These are phyloP conservation scores for Scaptomyza graminum DNA, from an alignment of 1,140 invertebrate species.

Conservation along the genomic window DNA sequence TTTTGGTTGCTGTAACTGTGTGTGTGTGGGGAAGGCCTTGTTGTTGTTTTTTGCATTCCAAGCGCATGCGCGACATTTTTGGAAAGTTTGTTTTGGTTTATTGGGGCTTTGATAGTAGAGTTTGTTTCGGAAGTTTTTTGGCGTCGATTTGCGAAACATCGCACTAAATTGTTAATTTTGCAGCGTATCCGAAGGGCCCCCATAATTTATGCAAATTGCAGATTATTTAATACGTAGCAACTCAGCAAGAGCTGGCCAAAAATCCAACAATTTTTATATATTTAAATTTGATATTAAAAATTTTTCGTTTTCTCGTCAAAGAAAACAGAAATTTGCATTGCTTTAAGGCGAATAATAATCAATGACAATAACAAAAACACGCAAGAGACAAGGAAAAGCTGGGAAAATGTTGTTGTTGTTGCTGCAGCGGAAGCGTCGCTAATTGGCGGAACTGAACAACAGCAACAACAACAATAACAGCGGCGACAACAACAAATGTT, in stretches of 20 bases:
- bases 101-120: conserved; percentile 3
- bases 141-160: conserved; percentile 75
- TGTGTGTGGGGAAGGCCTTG: background rate
- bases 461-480: conserved; percentile 44
- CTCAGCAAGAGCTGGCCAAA: conserved; percentile 8
- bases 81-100: conserved; percentile 54
- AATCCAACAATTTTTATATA: conserved; percentile 31
- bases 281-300: conserved; percentile 7
- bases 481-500: conserved; percentile 64
- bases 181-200: conserved; percentile 66
- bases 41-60: conserved; percentile 56
- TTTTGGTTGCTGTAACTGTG: background rate
- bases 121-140: conserved; percentile 63
- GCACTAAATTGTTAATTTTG: conserved; percentile 80
- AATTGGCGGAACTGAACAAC: conserved; percentile 74
- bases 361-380: conserved; percentile 34
- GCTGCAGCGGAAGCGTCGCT: conserved; percentile 73
- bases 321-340: conserved; percentile 29
- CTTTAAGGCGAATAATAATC: conserved; percentile 32
- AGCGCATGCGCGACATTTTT: conserved; percentile 67
- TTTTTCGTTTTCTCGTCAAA: conserved; percentile 36
- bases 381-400: conserved; percentile 52
- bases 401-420: conserved; percentile 51
- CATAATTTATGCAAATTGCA: conserved; percentile 69
- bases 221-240: conserved; percentile 66